Evolutionary conservation across 2,888 invertebrate genomes (phyloP).

Genomic region (Acanthoscelides obtectus): DNA sequence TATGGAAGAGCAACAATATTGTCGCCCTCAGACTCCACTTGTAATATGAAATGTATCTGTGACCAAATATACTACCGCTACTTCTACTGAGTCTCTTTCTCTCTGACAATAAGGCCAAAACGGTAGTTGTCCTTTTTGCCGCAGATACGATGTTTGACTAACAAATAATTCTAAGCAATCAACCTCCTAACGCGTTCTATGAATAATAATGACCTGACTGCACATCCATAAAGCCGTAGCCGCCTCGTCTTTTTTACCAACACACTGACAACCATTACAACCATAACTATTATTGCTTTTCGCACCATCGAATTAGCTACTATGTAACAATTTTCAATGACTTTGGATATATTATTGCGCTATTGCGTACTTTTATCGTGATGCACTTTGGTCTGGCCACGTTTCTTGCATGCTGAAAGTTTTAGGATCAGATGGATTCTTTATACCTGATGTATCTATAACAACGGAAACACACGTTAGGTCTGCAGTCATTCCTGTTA

Average conservation of each 20-base stretch:
- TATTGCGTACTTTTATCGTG: too few species aligned
- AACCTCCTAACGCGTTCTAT: neutral
- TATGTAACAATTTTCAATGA: neutral
- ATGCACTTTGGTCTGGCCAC: too few species aligned
- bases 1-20: too few species aligned
- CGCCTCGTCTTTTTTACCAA: neutral
- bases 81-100: too few species aligned
- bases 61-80: too few species aligned
- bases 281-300: neutral
- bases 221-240: neutral
- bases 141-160: neutral
- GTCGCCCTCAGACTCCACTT: too few species aligned
- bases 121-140: neutral
- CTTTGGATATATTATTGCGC: neutral
- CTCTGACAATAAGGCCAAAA: neutral
- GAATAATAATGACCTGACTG: neutral
- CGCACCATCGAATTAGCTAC: neutral
- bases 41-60: too few species aligned
- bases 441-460: too few species aligned
- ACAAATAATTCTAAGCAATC: neutral
- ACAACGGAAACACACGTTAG: too few species aligned
- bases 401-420: too few species aligned
- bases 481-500: too few species aligned
- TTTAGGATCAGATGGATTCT: too few species aligned
- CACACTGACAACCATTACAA: neutral